Evolutionary conservation across 2,888 invertebrate genomes (phyloP).

Genomic region (Sthenelais limicola): DNA sequence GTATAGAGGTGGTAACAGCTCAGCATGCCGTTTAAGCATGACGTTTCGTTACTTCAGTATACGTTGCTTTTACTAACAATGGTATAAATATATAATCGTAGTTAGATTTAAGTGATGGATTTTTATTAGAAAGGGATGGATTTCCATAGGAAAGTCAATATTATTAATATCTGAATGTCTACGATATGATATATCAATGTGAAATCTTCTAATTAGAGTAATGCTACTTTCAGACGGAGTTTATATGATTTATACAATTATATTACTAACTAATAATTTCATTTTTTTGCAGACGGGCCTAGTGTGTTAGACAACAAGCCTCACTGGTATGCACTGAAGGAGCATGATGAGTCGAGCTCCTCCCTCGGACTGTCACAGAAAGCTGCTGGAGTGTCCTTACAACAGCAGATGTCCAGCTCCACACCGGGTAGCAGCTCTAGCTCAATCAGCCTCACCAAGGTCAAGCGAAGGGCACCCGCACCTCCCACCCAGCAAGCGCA

Average conservation of each 20-base stretch:
- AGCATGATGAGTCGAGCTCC: slow-evolving; percentile 40
- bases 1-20: too few species aligned
- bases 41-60: too few species aligned
- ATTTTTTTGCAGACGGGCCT: slow-evolving; percentile 71
- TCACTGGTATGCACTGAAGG: slow-evolving; percentile 74
- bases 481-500: neutral
- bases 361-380: neutral
- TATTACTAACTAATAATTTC: neutral
- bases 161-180: too few species aligned
- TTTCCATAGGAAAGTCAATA: too few species aligned
- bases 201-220: neutral
- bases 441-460: slow-evolving; percentile 36
- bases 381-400: neutral
- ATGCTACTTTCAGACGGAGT: neutral
- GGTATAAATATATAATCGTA: too few species aligned
- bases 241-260: neutral
- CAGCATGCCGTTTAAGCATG: too few species aligned
- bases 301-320: slow-evolving; percentile 75
- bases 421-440: slow-evolving; percentile 41
- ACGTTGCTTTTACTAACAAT: too few species aligned
- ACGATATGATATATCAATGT: neutral
- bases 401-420: slow-evolving; percentile 25
- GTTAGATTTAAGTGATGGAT: too few species aligned
- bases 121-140: too few species aligned
- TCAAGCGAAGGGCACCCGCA: slow-evolving; percentile 23